These are phyloP conservation scores for Phaethon lepturus DNA, from an alignment of 2,113 vertebrate species.

Conservation along the genomic window DNA sequence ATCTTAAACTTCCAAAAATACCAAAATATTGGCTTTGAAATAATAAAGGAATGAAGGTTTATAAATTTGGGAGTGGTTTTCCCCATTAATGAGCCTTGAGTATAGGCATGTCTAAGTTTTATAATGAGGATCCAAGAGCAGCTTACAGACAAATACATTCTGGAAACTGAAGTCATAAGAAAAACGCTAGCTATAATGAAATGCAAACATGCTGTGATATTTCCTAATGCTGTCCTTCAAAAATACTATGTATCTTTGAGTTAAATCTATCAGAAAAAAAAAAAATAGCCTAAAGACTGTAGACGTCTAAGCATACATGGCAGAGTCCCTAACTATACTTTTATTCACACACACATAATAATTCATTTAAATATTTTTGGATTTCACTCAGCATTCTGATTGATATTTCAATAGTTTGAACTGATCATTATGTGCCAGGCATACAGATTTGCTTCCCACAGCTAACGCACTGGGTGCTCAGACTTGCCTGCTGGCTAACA, in stretches of 20 bases:
- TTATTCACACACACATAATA: neutral
- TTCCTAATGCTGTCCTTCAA: neutral
- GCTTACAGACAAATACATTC: neutral
- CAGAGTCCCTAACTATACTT: neutral
- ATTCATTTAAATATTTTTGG: neutral
- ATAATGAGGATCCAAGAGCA: neutral
- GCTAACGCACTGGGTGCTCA: neutral
- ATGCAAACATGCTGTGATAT: neutral
- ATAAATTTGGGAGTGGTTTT: neutral
- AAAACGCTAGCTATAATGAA: neutral
- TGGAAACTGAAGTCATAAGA: neutral
- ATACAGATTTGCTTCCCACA: neutral
- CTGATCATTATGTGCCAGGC: neutral
- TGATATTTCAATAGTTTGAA: conserved; percentile 27
- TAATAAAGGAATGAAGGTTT: neutral
- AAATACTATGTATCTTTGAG: neutral
- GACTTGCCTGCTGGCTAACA: neutral
- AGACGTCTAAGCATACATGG: neutral
- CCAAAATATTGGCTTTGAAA: neutral
- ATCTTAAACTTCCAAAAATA: neutral
- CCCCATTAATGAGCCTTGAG: neutral
- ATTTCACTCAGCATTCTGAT: neutral
- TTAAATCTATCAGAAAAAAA: neutral
- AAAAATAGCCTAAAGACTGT: neutral
- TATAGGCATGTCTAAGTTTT: neutral